Percentiles rank a stretch among this genome's conserved stretches.
Evolutionary conservation across 2,797 vertebrate genomes (phyloP).

Genomic region (Lutjanus campechanus): DNA sequence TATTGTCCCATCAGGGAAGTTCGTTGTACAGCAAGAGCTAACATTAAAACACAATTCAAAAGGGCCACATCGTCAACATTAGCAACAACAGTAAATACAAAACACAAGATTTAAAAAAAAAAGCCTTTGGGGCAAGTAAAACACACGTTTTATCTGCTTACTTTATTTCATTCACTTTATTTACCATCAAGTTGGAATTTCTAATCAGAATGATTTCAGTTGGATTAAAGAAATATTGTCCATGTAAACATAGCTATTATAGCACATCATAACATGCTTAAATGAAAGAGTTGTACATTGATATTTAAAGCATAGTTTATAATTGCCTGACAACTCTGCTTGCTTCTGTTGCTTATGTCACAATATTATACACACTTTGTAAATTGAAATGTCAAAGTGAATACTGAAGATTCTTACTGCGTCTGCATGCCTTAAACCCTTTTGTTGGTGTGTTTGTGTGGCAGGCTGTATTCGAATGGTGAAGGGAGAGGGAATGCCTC

Average conservation of each 20-base stretch:
- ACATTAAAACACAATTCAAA: too few relatives aligned
- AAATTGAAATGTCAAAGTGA: background rate
- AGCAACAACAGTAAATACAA: too few relatives aligned
- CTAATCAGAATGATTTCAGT: too few relatives aligned
- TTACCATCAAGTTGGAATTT: too few relatives aligned
- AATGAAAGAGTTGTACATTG: background rate
- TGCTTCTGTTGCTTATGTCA: background rate
- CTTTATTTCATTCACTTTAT: too few relatives aligned
- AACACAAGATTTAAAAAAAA: too few relatives aligned
- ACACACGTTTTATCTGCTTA: too few relatives aligned
- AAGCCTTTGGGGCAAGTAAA: too few relatives aligned
- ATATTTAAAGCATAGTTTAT: background rate
- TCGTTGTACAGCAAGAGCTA: too few relatives aligned
- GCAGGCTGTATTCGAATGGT: constrained; percentile 93
- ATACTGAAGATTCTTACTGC: constrained; percentile 7
- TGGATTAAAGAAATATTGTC: too few relatives aligned
- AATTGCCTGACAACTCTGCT: background rate
- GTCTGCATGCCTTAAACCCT: background rate
- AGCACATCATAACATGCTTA: background rate
- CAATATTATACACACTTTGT: background rate
- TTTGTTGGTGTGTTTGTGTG: constrained; percentile 38
- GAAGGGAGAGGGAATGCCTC: constrained; percentile 97
- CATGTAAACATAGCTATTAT: background rate
- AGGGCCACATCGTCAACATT: too few relatives aligned
- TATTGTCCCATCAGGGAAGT: too few relatives aligned